These are phyloP conservation scores for Sminthurinus signatus DNA, from an alignment of 1,140 invertebrate species.

Conservation along the genomic window DNA sequence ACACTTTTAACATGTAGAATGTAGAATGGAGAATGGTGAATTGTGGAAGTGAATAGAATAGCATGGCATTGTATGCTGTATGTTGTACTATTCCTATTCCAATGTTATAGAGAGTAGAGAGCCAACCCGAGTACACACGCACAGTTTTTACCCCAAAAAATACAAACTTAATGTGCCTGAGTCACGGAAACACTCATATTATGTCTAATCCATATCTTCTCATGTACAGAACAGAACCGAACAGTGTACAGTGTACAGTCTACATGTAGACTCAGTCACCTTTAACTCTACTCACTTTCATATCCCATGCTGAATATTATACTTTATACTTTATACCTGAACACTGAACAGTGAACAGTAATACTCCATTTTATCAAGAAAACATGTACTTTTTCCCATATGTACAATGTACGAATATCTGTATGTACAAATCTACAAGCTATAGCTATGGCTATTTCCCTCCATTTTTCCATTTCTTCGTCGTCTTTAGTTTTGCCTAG, in stretches of 20 bases:
- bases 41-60: background rate
- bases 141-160: slow-evolving; percentile 18
- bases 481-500: background rate
- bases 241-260: background rate
- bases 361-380: no score
- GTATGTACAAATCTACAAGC: background rate
- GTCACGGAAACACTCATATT: slow-evolving; percentile 34
- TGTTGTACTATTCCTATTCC: no score
- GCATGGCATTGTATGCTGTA: no score
- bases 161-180: slow-evolving; percentile 33
- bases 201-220: slow-evolving; percentile 3
- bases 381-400: no score
- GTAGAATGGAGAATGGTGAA: background rate
- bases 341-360: no score
- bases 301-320: no score
- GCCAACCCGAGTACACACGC: background rate
- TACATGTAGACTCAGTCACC: background rate
- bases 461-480: background rate
- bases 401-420: background rate
- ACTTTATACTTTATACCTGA: no score
- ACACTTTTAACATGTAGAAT: background rate
- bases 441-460: background rate
- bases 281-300: background rate
- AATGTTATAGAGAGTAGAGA: background rate
- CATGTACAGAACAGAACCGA: background rate